Conservation (phyloP, 2,888 invertebrate species). For the Metalampra italica region DNA sequence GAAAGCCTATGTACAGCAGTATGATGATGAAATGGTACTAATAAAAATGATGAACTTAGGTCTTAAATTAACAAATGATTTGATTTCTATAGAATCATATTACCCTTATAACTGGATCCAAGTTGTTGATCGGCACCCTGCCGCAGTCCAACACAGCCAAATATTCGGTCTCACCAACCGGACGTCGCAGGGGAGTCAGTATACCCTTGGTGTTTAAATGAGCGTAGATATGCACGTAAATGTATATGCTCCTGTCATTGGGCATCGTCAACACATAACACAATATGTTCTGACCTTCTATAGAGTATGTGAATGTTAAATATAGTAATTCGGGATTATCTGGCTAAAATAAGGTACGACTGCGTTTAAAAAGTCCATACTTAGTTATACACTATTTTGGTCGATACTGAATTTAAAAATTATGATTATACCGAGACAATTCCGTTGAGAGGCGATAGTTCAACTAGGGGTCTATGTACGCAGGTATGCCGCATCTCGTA, state of each 20-base stretch:
- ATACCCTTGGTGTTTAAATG: conserved; percentile 44
- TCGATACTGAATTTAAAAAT: not conserved
- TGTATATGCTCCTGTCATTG: conserved; percentile 47
- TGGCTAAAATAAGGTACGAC: conserved; percentile 30
- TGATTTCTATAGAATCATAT: conserved; percentile 6
- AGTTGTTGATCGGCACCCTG: conserved; percentile 66
- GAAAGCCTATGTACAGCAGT: too few species aligned
- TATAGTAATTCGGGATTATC: conserved; percentile 43
- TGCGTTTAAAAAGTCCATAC: too few species aligned
- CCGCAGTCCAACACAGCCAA: conserved; percentile 62
- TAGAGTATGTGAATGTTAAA: conserved; percentile 47
- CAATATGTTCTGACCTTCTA: conserved; percentile 47
- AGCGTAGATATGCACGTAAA: conserved; percentile 49
- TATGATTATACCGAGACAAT: conserved; percentile 45
- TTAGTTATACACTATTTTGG: too few species aligned
- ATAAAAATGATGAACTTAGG: too few species aligned
- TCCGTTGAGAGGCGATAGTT: conserved; percentile 50
- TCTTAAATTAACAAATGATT: too few species aligned
- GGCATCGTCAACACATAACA: conserved; percentile 61
- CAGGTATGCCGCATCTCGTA: conserved; percentile 65
- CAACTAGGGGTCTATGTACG: conserved; percentile 50
- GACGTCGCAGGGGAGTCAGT: conserved; percentile 52
- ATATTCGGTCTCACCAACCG: conserved; percentile 32
- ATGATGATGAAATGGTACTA: too few species aligned
- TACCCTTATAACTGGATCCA: conserved; percentile 69